Conservation (phyloP, 1,140 invertebrate genomes). For the Drosophila lacertosa region DNA sequence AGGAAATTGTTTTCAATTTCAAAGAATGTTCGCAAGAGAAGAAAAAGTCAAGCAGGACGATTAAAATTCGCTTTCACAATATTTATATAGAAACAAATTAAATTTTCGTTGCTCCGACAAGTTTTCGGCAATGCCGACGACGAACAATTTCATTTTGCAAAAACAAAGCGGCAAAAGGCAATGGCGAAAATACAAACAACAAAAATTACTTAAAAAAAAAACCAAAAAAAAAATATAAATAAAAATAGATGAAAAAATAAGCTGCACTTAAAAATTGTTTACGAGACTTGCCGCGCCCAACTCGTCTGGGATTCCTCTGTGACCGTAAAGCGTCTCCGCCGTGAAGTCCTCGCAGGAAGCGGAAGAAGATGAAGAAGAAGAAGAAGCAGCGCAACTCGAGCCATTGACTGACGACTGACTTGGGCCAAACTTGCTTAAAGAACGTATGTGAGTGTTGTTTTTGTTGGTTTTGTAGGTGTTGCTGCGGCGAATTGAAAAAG, state of each 20-base stretch:
- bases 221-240: constrained; percentile 29
- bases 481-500: constrained; percentile 76
- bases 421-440: constrained; percentile 47
- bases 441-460: constrained; percentile 18
- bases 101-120: constrained; percentile 73
- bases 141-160: constrained; percentile 76
- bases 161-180: constrained; percentile 59
- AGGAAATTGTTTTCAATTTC: constrained; percentile 81
- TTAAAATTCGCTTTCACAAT: constrained; percentile 81
- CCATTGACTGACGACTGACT: constrained; percentile 62
- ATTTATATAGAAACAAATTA: constrained; percentile 82
- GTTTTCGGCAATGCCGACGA: constrained; percentile 42
- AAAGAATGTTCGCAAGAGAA: constrained; percentile 65
- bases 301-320: constrained; percentile 35
- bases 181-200: constrained; percentile 5
- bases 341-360: constrained; percentile 9
- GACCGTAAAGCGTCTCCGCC: constrained; percentile 56
- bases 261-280: constrained; percentile 77
- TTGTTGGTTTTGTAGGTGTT: constrained; percentile 58
- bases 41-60: constrained; percentile 51
- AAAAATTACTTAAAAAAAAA: constrained; percentile 24
- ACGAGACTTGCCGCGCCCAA: constrained; percentile 45
- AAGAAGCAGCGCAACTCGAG: constrained; percentile 5
- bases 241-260: constrained; percentile 62
- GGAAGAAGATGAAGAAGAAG: neutral